These are phyloP conservation scores for Drosophila phalerata DNA, from an alignment of 2,888 invertebrate species.

Conservation along the genomic window DNA sequence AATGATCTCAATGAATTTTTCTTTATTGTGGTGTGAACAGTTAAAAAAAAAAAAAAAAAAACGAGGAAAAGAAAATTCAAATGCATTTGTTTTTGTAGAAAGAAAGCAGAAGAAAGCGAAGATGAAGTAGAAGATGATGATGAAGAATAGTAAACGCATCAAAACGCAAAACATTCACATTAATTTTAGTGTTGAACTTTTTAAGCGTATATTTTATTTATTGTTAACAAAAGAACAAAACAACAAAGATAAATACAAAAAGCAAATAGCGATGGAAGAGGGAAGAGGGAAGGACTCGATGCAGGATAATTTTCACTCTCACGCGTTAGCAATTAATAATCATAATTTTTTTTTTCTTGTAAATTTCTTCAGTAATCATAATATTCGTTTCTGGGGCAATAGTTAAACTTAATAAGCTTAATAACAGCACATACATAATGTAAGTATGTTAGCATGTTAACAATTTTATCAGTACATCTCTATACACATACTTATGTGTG, in stretches of 20 bases:
- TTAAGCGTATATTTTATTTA: constrained; percentile 64
- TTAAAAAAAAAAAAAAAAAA: not conserved
- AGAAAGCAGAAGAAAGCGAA: constrained; percentile 28
- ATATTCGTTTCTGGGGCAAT: constrained; percentile 51
- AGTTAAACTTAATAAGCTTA: constrained; percentile 59
- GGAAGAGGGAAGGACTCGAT: constrained; percentile 13
- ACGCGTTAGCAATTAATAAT: constrained; percentile 49
- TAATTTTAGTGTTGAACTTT: constrained; percentile 69
- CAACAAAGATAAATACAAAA: constrained; percentile 22
- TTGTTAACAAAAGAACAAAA: constrained; percentile 32
- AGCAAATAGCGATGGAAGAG: constrained; percentile 8
- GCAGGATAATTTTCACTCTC: constrained; percentile 59
- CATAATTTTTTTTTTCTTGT: not conserved
- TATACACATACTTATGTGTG: constrained; percentile 24
- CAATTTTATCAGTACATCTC: constrained; percentile 1
- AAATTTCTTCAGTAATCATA: constrained; percentile 4
- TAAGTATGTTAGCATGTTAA: not conserved
- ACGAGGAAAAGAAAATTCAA: constrained; percentile 53
- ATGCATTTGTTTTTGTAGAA: constrained; percentile 73
- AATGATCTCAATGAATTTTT: constrained; percentile 80
- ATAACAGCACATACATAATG: constrained; percentile 16
- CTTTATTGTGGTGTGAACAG: constrained; percentile 63
- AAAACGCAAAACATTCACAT: constrained; percentile 73
- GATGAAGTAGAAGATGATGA: constrained; percentile 15
- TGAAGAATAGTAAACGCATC: constrained; percentile 10